Conservation (phyloP, 2,113 vertebrate species). For the Vanacampus margaritifer region DNA sequence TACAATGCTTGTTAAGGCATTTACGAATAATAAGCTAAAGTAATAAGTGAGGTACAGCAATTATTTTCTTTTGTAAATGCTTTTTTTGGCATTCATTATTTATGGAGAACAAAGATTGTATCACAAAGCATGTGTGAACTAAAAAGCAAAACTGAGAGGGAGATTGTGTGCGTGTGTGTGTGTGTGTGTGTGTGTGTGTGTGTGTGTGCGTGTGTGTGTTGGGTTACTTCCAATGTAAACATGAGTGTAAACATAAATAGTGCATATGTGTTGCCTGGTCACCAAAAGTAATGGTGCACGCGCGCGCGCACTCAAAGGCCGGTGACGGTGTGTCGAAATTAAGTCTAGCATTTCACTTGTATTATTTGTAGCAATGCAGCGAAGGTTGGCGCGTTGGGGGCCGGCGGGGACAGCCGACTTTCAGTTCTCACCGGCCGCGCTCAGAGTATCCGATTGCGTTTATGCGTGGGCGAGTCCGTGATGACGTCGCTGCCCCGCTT, state of each 20-base stretch:
- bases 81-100: too few species aligned
- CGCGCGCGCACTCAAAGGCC: conserved; percentile 7
- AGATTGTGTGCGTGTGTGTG: too few species aligned
- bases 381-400: conserved; percentile 25
- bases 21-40: too few species aligned
- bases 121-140: conserved; percentile 58
- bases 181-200: too few species aligned
- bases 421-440: conserved; percentile 60
- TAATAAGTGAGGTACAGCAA: too few species aligned
- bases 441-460: conserved; percentile 99
- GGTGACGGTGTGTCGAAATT: conserved; percentile 72
- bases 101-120: too few species aligned
- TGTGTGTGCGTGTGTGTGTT: too few species aligned
- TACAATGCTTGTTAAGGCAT: too few species aligned
- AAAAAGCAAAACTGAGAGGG: neutral
- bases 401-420: conserved; percentile 46
- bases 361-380: conserved; percentile 81
- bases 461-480: conserved; percentile 99
- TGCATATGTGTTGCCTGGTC: neutral
- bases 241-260: conserved; percentile 14
- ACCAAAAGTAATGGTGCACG: conserved; percentile 2
- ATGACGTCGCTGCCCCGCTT: conserved; percentile 98
- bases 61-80: too few species aligned
- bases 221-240: conserved; percentile 36
- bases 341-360: conserved; percentile 66